Evolutionary conservation across 2,113 vertebrate genomes (phyloP), one percentile per base, ranked within the genome.

Genomic region (Sterna hirundo): DNA sequence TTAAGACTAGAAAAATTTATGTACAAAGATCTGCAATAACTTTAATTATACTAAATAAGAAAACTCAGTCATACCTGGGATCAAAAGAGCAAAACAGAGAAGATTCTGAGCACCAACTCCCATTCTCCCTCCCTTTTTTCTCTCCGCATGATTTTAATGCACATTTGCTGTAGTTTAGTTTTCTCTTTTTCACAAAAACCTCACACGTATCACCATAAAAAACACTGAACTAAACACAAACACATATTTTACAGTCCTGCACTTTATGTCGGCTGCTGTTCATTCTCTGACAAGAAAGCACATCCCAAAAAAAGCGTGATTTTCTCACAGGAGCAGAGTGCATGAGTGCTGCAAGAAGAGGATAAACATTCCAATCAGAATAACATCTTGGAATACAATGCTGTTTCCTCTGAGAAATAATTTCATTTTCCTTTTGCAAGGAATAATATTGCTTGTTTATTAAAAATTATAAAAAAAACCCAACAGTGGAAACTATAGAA

Each of bases 51-150:
- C 11, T 72, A 46, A 93, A 36, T 52, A 87, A 60, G 55, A 87
- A 88, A 90, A 57, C 15, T 36, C 71, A 70, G 32, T 69, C 75
- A 62, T 5, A 81, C 17, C 12, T 66, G 16, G 32, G 68, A 92
- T 86, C 71, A 94, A 94, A 94, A 90, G 72, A 90, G 20, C n/a
- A 66, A 96, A 86, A 29, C 11, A 83, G 71, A 81, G 76, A 81
- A 64, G 36, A 66, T 46, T 55, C 25, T 68, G 55, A 79, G 57
- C 34, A 92, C 26, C 46, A 90, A 8, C 42, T 86, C 66, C 42
- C n/a, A 36, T n/a, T 85, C 44, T 76, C 55, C 25, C 23, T 70
- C 60, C 15, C 25, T 76, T 92, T 64, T 61, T 66, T 58, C 13
- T 76, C 25, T 77, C 75, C 68, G 47, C 14, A 8, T 46, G 26